A percentile compares a stretch with the other conserved stretches of the same genome.
phyloP scores from a whole-genome alignment of 2,113 vertebrate species.

The Rhabdornis inornatus region DNA sequence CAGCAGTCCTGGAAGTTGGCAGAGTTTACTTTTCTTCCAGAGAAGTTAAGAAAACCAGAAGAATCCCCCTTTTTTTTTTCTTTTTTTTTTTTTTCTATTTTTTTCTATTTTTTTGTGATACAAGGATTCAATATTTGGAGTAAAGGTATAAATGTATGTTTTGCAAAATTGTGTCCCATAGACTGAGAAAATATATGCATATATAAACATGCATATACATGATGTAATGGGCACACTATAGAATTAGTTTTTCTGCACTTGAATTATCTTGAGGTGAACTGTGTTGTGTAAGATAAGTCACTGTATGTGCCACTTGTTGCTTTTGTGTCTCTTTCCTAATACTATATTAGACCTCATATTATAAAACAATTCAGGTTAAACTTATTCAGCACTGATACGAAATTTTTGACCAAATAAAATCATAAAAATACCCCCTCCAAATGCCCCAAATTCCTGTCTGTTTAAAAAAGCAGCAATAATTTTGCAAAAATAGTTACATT shows the following conservation, averaged over 20 bases:
- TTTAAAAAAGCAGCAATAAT: neutral
- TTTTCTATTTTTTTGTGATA: neutral
- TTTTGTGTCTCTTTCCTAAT: neutral
- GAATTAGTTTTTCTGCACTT: neutral
- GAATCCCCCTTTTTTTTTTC: neutral
- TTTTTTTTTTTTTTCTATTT: no score
- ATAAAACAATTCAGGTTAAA: neutral
- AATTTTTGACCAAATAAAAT: neutral
- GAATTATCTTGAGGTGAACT: neutral
- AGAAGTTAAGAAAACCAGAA: neutral
- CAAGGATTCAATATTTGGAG: neutral
- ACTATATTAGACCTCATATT: neutral
- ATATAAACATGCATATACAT: neutral
- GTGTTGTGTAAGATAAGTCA: neutral
- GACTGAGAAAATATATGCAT: neutral
- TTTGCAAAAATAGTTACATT: neutral
- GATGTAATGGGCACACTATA: neutral
- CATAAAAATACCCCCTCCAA: neutral
- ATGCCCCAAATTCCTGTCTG: neutral
- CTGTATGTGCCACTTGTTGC: neutral
- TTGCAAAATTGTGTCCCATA: neutral
- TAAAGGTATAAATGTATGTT: neutral
- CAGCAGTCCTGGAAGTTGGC: neutral
- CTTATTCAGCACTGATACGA: neutral
- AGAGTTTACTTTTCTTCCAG: neutral